Evolutionary conservation across 2,888 invertebrate genomes (phyloP).

Genomic region (Acrobasis repandana): DNA sequence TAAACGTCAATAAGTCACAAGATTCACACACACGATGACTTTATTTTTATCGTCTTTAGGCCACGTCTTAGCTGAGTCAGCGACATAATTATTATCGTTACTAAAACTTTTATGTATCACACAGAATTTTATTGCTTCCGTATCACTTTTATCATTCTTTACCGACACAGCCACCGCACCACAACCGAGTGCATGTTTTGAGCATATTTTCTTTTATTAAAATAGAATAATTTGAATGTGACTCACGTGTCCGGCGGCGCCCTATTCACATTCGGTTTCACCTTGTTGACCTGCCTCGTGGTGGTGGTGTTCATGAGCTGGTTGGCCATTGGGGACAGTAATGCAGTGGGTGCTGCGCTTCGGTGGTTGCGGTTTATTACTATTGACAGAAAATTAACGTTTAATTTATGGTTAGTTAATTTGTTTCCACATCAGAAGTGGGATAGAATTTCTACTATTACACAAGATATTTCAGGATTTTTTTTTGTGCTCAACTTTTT

Average conservation of each 20-base stretch:
- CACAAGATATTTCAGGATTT: too few species aligned
- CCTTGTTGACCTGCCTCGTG: slow-evolving; percentile 93
- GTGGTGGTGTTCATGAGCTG: slow-evolving; percentile 88
- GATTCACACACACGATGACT: too few species aligned
- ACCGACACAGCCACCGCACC: not conserved
- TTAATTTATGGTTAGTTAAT: too few species aligned
- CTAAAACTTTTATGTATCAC: too few species aligned
- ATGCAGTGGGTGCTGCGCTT: slow-evolving; percentile 86
- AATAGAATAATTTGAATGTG: not conserved
- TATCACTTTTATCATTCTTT: not conserved
- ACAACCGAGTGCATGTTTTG: not conserved
- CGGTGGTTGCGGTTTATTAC: slow-evolving; percentile 92
- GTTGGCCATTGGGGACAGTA: slow-evolving; percentile 85
- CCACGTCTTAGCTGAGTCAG: too few species aligned
- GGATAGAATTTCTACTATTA: too few species aligned
- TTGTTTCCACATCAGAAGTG: too few species aligned
- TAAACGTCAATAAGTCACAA: too few species aligned
- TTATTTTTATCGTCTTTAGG: too few species aligned
- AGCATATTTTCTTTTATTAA: not conserved
- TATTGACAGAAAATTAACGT: slow-evolving; percentile 52
- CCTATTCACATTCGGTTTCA: slow-evolving; percentile 93
- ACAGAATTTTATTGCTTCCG: not conserved
- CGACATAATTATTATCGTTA: too few species aligned
- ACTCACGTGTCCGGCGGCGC: slow-evolving; percentile 88
- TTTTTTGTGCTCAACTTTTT: too few species aligned